Percentiles rank a stretch among this genome's conserved stretches.
phyloP scores from a whole-genome alignment of 2,888 invertebrate genomes.

The Xylophagus ater region DNA sequence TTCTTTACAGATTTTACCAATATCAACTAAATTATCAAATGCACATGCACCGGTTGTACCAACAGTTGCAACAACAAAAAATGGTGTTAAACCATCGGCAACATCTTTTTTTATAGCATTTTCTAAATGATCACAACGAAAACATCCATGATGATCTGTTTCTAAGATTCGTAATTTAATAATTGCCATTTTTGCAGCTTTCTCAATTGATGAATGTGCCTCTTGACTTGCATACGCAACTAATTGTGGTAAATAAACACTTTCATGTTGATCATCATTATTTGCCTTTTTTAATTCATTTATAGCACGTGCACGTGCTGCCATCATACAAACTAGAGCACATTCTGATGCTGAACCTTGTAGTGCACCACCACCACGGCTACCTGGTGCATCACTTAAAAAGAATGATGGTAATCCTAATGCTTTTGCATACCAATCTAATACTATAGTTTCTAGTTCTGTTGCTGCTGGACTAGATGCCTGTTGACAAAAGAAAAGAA shows the following conservation, averaged over 20 bases:
- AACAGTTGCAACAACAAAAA: conserved; percentile 70
- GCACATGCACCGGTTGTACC: conserved; percentile 77
- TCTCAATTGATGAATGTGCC: conserved; percentile 67
- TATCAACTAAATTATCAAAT: conserved; percentile 68
- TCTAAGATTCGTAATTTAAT: conserved; percentile 60
- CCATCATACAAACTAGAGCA: conserved; percentile 63
- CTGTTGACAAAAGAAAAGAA: conserved; percentile 37
- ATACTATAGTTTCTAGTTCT: conserved; percentile 71
- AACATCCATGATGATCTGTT: conserved; percentile 54
- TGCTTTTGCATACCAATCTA: conserved; percentile 72
- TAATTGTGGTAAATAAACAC: conserved; percentile 60
- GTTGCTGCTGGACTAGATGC: conserved; percentile 77
- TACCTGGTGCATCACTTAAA: conserved; percentile 35
- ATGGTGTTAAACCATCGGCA: conserved; percentile 63
- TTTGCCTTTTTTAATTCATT: conserved; percentile 51
- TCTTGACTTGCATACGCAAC: conserved; percentile 66
- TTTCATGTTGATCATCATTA: conserved; percentile 46
- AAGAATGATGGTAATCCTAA: conserved; percentile 64
- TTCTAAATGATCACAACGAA: conserved; percentile 51
- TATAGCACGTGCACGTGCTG: conserved; percentile 63
- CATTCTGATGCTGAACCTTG: conserved; percentile 79
- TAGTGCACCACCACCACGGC: conserved; percentile 65
- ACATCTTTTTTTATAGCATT: conserved; percentile 60
- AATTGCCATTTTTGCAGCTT: conserved; percentile 66
- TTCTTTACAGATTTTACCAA: conserved; percentile 57